These are phyloP conservation scores for Pocillopora damicornis DNA, from an alignment of 64 coral and sea anemone species.

Conservation along the genomic window DNA sequence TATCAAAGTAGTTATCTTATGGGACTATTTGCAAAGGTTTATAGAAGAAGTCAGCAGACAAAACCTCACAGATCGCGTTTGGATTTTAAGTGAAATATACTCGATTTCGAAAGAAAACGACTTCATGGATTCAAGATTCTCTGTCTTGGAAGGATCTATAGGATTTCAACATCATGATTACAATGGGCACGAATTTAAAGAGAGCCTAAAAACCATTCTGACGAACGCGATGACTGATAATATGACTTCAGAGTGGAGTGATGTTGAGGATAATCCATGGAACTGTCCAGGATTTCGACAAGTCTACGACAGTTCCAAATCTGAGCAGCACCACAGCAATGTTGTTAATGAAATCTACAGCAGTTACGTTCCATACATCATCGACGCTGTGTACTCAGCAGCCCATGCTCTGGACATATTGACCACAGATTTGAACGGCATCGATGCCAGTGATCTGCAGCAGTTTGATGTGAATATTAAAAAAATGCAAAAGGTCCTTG, in stretches of 20 bases:
- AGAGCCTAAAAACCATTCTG: background rate
- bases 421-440: background rate
- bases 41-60: background rate
- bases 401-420: slow-evolving; percentile 52
- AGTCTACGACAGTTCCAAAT: background rate
- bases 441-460: background rate
- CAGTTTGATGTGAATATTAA: background rate
- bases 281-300: background rate
- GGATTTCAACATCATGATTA: background rate
- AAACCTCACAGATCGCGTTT: slow-evolving; percentile 8
- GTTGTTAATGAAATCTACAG: slow-evolving; percentile 11
- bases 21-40: background rate
- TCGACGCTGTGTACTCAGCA: slow-evolving; percentile 63
- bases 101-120: background rate
- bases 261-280: slow-evolving; percentile 29
- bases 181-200: background rate
- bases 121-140: too few species aligned
- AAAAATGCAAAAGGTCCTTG: background rate
- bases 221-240: background rate
- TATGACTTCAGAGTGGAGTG: slow-evolving; percentile 31
- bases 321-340: background rate
- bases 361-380: slow-evolving; percentile 39
- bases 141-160: background rate
- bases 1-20: slow-evolving; percentile 21
- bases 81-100: slow-evolving; percentile 8